Conservation (phyloP, 2,113 vertebrate species). For the Cebus imitator region DNA sequence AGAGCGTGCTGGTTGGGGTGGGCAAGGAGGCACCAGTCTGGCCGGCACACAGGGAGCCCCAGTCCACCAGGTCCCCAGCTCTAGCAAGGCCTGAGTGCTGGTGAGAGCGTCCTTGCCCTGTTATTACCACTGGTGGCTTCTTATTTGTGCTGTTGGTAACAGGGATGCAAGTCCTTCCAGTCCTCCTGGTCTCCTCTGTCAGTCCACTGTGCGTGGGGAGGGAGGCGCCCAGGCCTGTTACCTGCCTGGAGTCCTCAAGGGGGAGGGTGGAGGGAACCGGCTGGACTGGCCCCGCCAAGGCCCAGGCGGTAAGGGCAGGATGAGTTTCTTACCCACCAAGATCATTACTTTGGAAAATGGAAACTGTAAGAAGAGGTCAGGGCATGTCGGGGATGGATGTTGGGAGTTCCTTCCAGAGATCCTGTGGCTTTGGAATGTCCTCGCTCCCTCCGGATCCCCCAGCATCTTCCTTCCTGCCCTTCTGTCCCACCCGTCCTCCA, state of each 20-base stretch:
- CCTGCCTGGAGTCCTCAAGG: conserved; percentile 32
- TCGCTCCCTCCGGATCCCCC: not conserved
- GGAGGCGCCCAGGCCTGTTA: conserved; percentile 66
- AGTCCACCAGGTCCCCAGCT: not conserved
- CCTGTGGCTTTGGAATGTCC: not conserved
- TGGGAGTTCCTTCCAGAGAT: not conserved
- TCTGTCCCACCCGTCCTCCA: not conserved
- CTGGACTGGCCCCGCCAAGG: conserved; percentile 43
- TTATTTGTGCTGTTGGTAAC: conserved; percentile 38
- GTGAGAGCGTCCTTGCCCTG: conserved; percentile 47
- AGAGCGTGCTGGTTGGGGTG: not conserved
- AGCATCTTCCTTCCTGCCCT: not conserved
- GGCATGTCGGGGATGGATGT: not conserved
- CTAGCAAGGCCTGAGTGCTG: too few relatives aligned
- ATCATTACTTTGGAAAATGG: not conserved
- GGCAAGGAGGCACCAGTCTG: accelerated
- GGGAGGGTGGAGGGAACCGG: conserved; percentile 52
- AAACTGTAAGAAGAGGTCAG: conserved; percentile 60
- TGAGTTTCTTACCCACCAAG: not conserved
- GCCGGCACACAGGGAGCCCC: not conserved
- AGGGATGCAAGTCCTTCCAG: conserved; percentile 67
- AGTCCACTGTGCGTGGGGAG: not conserved
- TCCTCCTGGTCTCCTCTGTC: conserved; percentile 64
- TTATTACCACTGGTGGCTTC: conserved; percentile 59
- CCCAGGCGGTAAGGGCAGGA: not conserved